Evolutionary conservation across 1,140 invertebrate genomes (phyloP).

Genomic region (Bombus balteatus): DNA sequence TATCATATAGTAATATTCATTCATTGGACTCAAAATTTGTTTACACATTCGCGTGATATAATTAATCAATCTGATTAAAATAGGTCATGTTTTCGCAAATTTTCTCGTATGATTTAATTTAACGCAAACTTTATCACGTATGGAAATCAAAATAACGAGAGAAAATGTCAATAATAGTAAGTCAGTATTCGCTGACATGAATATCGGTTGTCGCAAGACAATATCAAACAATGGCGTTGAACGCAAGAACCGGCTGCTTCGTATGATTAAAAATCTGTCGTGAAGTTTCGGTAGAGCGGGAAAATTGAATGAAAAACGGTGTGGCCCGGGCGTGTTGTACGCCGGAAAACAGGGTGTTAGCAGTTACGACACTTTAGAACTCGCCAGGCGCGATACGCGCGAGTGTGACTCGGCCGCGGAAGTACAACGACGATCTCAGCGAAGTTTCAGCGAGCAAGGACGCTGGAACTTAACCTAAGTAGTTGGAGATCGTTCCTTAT

Average conservation of each 20-base stretch:
- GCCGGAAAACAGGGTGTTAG: conserved; percentile 65
- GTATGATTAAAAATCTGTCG: conserved; percentile 48
- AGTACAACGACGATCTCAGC: conserved; percentile 65
- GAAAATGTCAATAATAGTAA: background rate
- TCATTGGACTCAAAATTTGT: too few species aligned
- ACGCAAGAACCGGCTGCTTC: background rate
- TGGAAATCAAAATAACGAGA: background rate
- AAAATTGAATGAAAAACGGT: conserved; percentile 38
- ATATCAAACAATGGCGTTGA: background rate
- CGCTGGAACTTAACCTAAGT: conserved; percentile 77
- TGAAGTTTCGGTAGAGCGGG: background rate
- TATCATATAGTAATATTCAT: too few species aligned
- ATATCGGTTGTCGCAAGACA: background rate
- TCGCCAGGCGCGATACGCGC: conserved; percentile 63
- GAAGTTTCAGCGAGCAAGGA: conserved; percentile 71
- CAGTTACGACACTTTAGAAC: conserved; percentile 69
- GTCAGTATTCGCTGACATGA: too few species aligned
- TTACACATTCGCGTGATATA: too few species aligned
- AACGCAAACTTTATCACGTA: too few species aligned
- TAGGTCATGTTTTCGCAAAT: too few species aligned
- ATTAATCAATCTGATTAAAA: too few species aligned
- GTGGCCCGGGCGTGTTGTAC: conserved; percentile 36
- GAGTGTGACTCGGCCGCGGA: conserved; percentile 74
- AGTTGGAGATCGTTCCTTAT: conserved; percentile 73
- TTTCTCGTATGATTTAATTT: background rate